phyloP scores from a whole-genome alignment of 2,797 vertebrate species.

The Lycodopsis pacificus region DNA sequence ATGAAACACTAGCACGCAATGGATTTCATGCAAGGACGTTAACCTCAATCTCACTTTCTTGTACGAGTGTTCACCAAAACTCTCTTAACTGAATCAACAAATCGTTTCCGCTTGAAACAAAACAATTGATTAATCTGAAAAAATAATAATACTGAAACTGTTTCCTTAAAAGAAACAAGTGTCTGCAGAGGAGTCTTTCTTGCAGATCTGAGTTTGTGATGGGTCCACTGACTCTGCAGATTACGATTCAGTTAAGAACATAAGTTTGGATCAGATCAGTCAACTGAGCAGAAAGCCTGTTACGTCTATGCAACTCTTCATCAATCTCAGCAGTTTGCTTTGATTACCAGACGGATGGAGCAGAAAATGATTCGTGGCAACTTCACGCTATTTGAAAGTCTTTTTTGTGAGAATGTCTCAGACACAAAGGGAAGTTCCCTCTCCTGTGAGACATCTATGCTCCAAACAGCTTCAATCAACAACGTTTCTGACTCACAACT shows the following conservation, averaged over 20 bases:
- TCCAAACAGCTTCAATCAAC: conserved; percentile 4
- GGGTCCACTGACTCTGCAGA: conserved; percentile 7
- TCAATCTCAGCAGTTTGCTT: conserved; percentile 40
- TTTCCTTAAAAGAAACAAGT: neutral
- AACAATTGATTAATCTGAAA: neutral
- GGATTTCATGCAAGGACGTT: neutral
- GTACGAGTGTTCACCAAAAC: neutral
- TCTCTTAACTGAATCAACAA: neutral
- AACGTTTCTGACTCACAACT: neutral
- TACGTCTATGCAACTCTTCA: conserved; percentile 33
- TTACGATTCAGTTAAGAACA: conserved; percentile 53
- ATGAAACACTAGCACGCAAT: neutral
- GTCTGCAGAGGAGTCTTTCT: neutral
- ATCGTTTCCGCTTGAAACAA: neutral
- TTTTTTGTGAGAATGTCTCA: conserved; percentile 7
- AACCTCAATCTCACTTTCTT: neutral
- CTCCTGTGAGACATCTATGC: neutral
- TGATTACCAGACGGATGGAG: conserved; percentile 32
- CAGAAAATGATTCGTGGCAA: conserved; percentile 18
- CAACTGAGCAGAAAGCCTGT: conserved; percentile 29
- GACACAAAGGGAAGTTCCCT: neutral
- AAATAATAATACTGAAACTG: neutral
- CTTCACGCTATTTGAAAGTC: conserved; percentile 6
- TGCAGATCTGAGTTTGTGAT: conserved; percentile 15
- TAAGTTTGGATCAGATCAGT: conserved; percentile 51